phyloP scores from a whole-genome alignment of 2,113 vertebrate genomes.

The Microcebus griseorufus region DNA sequence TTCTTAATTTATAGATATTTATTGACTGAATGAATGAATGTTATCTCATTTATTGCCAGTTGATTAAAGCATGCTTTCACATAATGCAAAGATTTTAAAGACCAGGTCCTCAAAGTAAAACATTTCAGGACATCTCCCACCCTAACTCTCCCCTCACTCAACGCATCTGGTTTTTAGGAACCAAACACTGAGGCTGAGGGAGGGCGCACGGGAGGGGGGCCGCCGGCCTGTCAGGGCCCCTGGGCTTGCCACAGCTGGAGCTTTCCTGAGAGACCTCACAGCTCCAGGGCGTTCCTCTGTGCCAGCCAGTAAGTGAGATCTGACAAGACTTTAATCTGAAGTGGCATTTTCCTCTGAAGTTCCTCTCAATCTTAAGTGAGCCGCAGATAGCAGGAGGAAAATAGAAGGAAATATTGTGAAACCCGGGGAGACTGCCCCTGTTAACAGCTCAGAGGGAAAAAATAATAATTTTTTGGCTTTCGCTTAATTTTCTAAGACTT shows the following conservation, averaged over 20 bases:
- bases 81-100: not conserved
- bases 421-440: slow-evolving; percentile 63
- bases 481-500: slow-evolving; percentile 86
- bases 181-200: not conserved
- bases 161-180: not conserved
- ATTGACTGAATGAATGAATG: not conserved
- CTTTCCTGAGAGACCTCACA: not conserved
- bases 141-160: not conserved
- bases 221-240: rapidly evolving
- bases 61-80: not conserved
- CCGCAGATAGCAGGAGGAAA: slow-evolving; percentile 66
- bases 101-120: not conserved
- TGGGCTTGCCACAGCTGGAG: not conserved
- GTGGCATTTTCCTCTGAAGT: slow-evolving; percentile 67
- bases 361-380: slow-evolving; percentile 71
- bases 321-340: slow-evolving; percentile 74
- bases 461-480: slow-evolving; percentile 81
- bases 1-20: not conserved
- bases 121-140: not conserved
- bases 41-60: not conserved
- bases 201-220: not conserved
- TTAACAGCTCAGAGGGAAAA: slow-evolving; percentile 67
- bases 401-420: slow-evolving; percentile 73
- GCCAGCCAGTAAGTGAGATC: slow-evolving; percentile 62
- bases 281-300: slow-evolving; percentile 31